Conservation (phyloP, 2,113 vertebrate genomes). For the Oryzias woworae region DNA sequence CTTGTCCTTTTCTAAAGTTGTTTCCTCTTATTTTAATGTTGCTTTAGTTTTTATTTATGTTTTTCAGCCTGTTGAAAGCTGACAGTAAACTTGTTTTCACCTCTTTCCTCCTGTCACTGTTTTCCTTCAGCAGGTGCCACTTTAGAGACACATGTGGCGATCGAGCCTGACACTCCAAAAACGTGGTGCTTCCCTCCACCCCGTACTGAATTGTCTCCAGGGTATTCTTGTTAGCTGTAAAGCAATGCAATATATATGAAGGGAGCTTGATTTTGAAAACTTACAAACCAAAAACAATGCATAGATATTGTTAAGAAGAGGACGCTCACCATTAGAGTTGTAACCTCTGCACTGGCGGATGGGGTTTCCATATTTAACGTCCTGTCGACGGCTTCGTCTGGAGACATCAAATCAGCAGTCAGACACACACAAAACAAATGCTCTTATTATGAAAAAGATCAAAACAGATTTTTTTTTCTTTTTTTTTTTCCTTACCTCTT, state of each 20-base stretch:
- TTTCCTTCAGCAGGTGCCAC: conserved; percentile 95
- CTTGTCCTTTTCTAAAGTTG: too few species aligned
- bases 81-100: conserved; percentile 65
- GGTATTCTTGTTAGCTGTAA: conserved; percentile 88
- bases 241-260: background rate
- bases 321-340: conserved; percentile 81
- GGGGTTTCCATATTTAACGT: conserved; percentile 85
- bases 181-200: conserved; percentile 93
- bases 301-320: background rate
- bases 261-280: background rate
- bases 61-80: background rate
- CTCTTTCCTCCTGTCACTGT: conserved; percentile 94
- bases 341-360: conserved; percentile 85
- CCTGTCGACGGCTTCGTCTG: conserved; percentile 84
- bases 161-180: conserved; percentile 94
- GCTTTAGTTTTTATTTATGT: too few species aligned
- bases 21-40: too few species aligned
- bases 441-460: too few species aligned
- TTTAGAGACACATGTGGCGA: conserved; percentile 93
- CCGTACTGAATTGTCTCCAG: conserved; percentile 92
- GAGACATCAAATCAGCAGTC: conserved; percentile 40
- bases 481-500: conserved; percentile 83
- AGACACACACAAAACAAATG: conserved; percentile 6
- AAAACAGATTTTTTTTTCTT: too few species aligned
- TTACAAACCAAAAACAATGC: background rate